Conservation (phyloP, 2,113 vertebrate genomes). For the Dinomys branickii region DNA sequence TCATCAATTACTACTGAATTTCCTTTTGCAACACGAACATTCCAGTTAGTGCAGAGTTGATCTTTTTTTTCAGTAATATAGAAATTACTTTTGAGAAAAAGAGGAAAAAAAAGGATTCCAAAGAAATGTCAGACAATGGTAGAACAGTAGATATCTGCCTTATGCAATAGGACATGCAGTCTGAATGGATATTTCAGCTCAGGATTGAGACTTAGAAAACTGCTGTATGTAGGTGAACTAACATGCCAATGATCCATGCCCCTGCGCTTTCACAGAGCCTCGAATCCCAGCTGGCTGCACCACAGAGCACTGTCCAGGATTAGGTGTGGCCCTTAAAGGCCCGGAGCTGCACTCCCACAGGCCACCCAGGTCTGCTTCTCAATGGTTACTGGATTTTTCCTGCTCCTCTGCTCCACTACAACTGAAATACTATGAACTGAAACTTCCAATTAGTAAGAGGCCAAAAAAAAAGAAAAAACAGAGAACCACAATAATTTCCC, state of each 20-base stretch:
- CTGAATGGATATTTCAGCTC: not conserved
- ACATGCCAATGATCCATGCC: no score
- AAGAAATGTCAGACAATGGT: not conserved
- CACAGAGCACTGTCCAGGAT: not conserved
- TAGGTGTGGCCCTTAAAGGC: not conserved
- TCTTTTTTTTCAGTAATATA: not conserved
- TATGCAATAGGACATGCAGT: not conserved
- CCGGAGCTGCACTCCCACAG: accelerated
- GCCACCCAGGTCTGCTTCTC: not conserved
- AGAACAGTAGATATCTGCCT: not conserved
- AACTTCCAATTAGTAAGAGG: not conserved
- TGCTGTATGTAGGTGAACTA: not conserved
- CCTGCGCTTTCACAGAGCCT: not conserved
- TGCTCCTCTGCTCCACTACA: not conserved
- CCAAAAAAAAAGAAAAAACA: not conserved
- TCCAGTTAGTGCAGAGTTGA: conserved; percentile 7
- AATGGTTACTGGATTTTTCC: not conserved
- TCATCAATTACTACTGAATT: conserved; percentile 34
- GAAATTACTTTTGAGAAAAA: not conserved
- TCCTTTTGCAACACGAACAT: conserved; percentile 4
- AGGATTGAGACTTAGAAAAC: not conserved
- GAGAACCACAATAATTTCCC: not conserved
- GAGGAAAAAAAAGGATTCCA: not conserved
- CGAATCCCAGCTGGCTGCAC: not conserved
- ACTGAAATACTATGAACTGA: not conserved